Evolutionary conservation across 2,888 invertebrate genomes (phyloP), one percentile per base, ranked within the genome.

Genomic region (Lycaena phlaeas): DNA sequence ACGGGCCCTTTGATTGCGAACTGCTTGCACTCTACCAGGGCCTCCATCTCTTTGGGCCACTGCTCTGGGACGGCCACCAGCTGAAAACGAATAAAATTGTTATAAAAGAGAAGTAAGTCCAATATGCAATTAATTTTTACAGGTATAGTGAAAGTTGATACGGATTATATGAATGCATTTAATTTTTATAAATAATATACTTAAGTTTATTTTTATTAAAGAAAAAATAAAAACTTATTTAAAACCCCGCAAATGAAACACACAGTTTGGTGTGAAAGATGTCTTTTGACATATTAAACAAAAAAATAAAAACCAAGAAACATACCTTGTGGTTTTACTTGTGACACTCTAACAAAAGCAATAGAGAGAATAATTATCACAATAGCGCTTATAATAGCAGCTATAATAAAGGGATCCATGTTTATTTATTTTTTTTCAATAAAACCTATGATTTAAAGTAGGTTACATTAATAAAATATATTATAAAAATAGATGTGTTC

Each of bases 21-120:
- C 89, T 22, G 91, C 90, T 57, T 90, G 91, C 0, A 90, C 91
- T 56, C 92, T 85, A 37, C 92, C 86, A 12, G 88, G 89, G 0
- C 86, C 87, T 31, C 88, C 88, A 64, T 88, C 87, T 51, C 76
- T 62, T 40, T 68, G 78, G 1, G 54, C 73, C 1, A 72, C 77
- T 38, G 78, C 70, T 45, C 76, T 63, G 6, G 79, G 75, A 48
- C 66, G 68, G 2, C 64, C 70, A 41, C 61, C 71, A 59, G 59
- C 73, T 77, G 51, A 28, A 43, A 17, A 10, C 2, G 5, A n/a
- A n/a, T n/a, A n/a, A n/a, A n/a, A n/a, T 26, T 27, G 4, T 27
- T 10, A 27, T 27, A 27, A n/a, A 2, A n/a, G 27, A 2, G 10
- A 10, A 27, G 3, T 10, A 10, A 10, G 10, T 27, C 9, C 2